Evolutionary conservation across 1,140 invertebrate genomes (phyloP), one percentile per base, ranked within the genome.

Genomic region (Acromyrmex echinatior): DNA sequence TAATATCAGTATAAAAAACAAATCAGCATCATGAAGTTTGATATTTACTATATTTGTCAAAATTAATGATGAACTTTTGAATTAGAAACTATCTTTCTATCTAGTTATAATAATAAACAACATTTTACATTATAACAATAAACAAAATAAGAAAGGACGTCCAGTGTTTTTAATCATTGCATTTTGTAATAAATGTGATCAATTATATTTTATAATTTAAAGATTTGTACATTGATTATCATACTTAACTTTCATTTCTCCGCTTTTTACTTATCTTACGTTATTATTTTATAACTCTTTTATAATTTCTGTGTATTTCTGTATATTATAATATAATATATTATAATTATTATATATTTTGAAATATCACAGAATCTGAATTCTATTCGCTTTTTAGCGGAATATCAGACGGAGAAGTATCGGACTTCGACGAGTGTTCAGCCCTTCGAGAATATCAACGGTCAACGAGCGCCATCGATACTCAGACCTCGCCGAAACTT

Each of bases 401-500:
- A 51, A 84, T 21, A 21, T 84, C 18, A 70, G 6, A 35, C 12
- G 10, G 9, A 21, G 5, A 35, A 62, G 39, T 74, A 84, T 63
- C n/a, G 25, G 56, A 63, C 12, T 84, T 84, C 49, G 35, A 74
- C 60, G 39, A 82, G 14, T 28, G 39, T 80, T 80, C 62, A 21
- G 2, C 45, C 21, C 31, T 63, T 53, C 25, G 28, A 51, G 49
- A 60, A 86, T 90, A 87, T 90, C 89, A 88, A 84, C 74, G 87
- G 68, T 80, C 87, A 91, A 56, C 58, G 86, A 87, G 70, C 70
- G 68, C 82, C 66, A 88, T 92, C 87, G 87, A 92, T 92, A 90
- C 66, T 80, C 62, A 53, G 60, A 68, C 31, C 21, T 49, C 84
- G 45, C 60, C 71, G 68, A 90, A 92, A 92, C 82, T 92, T 92